These are phyloP conservation scores for Globia sparganii DNA, from an alignment of 2,888 invertebrate genomes.

Conservation along the genomic window DNA sequence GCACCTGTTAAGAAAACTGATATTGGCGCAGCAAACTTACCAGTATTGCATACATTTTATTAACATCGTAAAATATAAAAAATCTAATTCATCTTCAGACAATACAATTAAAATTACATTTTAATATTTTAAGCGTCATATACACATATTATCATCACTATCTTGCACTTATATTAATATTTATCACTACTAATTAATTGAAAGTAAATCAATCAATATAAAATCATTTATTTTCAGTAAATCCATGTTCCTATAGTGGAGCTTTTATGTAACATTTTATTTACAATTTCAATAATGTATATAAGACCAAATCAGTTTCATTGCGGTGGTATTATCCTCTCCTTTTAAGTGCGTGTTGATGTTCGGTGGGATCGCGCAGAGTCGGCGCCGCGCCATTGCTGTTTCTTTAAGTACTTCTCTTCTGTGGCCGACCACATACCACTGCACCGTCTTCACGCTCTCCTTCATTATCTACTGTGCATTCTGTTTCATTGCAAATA, in stretches of 20 bases:
- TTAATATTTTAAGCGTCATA: neutral
- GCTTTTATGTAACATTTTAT: neutral
- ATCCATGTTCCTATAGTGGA: neutral
- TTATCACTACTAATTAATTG: no score
- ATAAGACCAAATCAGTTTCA: neutral
- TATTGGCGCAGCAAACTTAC: neutral
- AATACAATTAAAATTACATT: neutral
- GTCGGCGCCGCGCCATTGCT: conserved; percentile 76
- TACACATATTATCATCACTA: neutral
- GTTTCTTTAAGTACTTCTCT: conserved; percentile 81
- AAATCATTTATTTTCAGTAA: neutral
- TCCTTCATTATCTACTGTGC: conserved; percentile 65
- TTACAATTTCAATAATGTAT: neutral
- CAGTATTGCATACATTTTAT: neutral
- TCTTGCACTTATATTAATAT: no score
- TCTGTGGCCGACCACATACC: conserved; percentile 73
- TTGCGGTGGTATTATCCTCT: conserved; percentile 67
- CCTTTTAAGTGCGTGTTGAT: conserved; percentile 58
- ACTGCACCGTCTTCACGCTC: conserved; percentile 65
- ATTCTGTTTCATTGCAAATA: conserved; percentile 15
- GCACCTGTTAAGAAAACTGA: neutral
- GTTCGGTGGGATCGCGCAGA: conserved; percentile 65
- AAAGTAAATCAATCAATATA: neutral
- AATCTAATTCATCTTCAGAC: neutral
- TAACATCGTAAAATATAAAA: neutral